Base-by-base conservation (phyloP, 1,140 invertebrate species). In the Matsumurasca onukii region DNA sequence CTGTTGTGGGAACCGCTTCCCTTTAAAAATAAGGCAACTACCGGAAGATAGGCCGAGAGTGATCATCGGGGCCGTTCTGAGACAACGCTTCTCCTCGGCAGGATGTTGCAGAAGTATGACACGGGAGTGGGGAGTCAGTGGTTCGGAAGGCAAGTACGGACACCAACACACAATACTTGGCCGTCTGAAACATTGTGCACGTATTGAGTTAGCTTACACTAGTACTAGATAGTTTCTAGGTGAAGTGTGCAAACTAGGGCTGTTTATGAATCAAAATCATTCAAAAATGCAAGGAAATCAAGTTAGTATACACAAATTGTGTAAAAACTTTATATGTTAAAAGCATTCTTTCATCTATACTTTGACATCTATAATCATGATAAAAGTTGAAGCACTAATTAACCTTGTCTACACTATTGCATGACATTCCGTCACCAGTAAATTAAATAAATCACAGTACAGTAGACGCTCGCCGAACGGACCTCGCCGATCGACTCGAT, bases 151-250 rank as follows among this genome's bases (percentile, higher is more conserved):
- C 67, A 97, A 79, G 51, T 87, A 91, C 27, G 85, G 83, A 80
- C 95, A 97, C 91, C 93, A 97, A 77, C 95, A 98, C 31, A 96
- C 94, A 49, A 83, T 85, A n/a, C 79, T 75, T 13, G 95, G 95
- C 73, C 95, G 87, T 62, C 94, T 97, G 74, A 70, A 84, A 81
- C 67, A 65, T 31, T 34, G 5, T 68, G 63, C 12, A 68, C 55
- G 61, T 71, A 73, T 66, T 55, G 61, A 70, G 70, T 55, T 57
- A 63, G n/a, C 51, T 64, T 29, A 62, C 66, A 25, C 49, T 25
- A 30, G 57, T 20, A 69, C 31, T 62, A 49, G 17, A n/a, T 62
- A 24, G 3, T 13, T 15, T 30, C 22, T 3, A 62, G 59, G 22
- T 62, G 27, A 29, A 13, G 3, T 15, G 3, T 30, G 25, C 59